Evolutionary conservation across 2,797 vertebrate genomes (phyloP).

Genomic region (Scolopax bukidnonensis): DNA sequence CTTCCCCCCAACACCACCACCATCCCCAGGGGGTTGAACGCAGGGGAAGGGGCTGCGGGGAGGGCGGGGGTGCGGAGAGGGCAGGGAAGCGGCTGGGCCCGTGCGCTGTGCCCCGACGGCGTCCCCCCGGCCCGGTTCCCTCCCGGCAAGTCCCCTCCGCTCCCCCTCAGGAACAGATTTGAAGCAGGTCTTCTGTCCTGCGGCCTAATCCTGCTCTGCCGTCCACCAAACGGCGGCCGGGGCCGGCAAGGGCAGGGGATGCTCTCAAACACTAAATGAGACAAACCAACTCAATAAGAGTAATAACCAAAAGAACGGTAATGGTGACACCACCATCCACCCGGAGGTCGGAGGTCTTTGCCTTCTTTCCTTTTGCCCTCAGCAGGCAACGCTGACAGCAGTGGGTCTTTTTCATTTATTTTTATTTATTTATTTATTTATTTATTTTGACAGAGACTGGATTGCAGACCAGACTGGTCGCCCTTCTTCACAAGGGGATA

Average conservation of each 20-base stretch:
- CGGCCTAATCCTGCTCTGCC: background rate
- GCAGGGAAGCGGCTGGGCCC: background rate
- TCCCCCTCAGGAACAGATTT: background rate
- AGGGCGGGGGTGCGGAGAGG: background rate
- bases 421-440: too few relatives aligned
- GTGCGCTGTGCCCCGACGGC: background rate
- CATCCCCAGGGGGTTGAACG: rapidly evolving
- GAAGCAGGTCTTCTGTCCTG: background rate
- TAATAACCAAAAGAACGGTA: background rate
- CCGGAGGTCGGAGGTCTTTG: background rate
- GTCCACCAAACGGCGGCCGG: background rate
- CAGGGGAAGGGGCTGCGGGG: too few relatives aligned
- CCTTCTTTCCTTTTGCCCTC: background rate
- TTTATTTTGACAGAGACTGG: background rate
- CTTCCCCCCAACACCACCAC: too few relatives aligned
- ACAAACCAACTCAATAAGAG: background rate
- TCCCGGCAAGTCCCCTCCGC: background rate
- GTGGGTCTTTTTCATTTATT: too few relatives aligned
- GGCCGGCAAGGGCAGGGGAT: background rate
- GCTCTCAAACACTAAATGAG: background rate
- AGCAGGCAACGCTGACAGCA: background rate
- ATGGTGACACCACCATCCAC: background rate
- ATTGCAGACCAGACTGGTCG: background rate
- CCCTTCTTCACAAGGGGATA: background rate
- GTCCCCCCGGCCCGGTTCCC: background rate